Base-by-base conservation (phyloP, 1,140 invertebrate genomes). In the Sarcophaga peregrina region DNA sequence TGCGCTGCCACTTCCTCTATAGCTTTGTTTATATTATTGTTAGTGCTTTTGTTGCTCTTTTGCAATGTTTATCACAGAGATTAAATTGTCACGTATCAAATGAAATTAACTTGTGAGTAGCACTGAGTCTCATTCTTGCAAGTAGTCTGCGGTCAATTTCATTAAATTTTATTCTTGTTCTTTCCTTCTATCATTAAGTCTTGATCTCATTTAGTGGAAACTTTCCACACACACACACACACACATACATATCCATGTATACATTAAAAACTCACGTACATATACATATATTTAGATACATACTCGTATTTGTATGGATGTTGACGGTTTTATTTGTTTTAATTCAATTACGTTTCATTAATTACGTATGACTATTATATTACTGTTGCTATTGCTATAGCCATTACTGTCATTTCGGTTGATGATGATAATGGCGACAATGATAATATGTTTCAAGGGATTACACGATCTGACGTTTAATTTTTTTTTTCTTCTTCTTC, bases 81-180 rank as follows among this genome's bases (percentile, higher is more conserved):
- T 78, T 78, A 78, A 78, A 78, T 78, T 78, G 75, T 78, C 75
- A 78, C 75, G 75, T 78, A 52, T 78, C 75, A 50, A 78, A 78
- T 45, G 75, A 20, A 78, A 78, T 78, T 78, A 78, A 78, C 47
- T 52, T 78, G 46, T 17, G n/a, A 48, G 11, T 52, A 50, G 48
- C 47, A 50, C 50, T 78, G 75, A 20, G 62, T 68, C n/a, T 68
- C 25, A 37, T 37, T 37, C n/a, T 68, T 25, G 62, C 62, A 8
- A 68, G 62, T 68, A 8, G 17, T 68, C 62, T 68, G 62, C 20
- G 62, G 62, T 68, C 62, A 68, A 68, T 68, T 58, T 58, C 54
- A 58, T 58, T 58, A 58, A 58, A 58, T 58, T 68, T 68, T 68
- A 68, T 68, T 20, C 54, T 58, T 58, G 7, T 58, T 58, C 54